A percentile compares a stretch with the other conserved stretches of the same genome.
Conservation (phyloP, 2,888 invertebrate species). For the Emmelina monodactyla region DNA sequence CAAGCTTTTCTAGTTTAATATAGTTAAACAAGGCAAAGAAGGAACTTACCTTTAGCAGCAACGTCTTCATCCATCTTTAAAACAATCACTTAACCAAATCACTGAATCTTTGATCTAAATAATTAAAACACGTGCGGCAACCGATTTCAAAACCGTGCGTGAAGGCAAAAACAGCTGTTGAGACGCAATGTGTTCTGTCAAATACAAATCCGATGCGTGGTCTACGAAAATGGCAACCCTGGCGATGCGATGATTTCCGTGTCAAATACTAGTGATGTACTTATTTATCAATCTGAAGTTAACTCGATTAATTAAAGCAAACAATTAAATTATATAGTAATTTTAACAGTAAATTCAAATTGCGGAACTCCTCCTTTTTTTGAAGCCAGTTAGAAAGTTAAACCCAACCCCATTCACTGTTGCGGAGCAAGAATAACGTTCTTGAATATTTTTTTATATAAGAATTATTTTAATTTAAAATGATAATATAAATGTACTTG, state of each 20-base stretch:
- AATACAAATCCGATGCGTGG: slow-evolving; percentile 36
- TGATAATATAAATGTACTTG: too few species aligned
- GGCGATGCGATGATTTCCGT: neutral
- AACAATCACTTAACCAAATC: neutral
- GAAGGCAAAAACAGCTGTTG: slow-evolving; percentile 52
- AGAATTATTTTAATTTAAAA: too few species aligned
- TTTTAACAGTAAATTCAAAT: too few species aligned
- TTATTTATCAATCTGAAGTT: neutral
- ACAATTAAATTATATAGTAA: neutral
- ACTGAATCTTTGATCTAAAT: slow-evolving; percentile 16
- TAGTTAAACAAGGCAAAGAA: too few species aligned
- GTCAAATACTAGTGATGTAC: neutral
- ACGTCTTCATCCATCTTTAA: slow-evolving; percentile 43
- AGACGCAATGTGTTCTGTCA: slow-evolving; percentile 51
- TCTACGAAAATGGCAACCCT: slow-evolving; percentile 26
- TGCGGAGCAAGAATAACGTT: too few species aligned
- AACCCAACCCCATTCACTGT: too few species aligned
- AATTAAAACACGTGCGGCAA: slow-evolving; percentile 39
- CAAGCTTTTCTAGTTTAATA: too few species aligned
- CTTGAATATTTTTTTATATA: too few species aligned
- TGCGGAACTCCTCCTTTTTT: neutral
- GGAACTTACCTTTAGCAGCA: slow-evolving; percentile 36
- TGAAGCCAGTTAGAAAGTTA: neutral
- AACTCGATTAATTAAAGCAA: neutral
- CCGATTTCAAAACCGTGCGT: slow-evolving; percentile 32